Base-by-base conservation (phyloP, 2,113 vertebrate species). In the Dipodomys stephensi region DNA sequence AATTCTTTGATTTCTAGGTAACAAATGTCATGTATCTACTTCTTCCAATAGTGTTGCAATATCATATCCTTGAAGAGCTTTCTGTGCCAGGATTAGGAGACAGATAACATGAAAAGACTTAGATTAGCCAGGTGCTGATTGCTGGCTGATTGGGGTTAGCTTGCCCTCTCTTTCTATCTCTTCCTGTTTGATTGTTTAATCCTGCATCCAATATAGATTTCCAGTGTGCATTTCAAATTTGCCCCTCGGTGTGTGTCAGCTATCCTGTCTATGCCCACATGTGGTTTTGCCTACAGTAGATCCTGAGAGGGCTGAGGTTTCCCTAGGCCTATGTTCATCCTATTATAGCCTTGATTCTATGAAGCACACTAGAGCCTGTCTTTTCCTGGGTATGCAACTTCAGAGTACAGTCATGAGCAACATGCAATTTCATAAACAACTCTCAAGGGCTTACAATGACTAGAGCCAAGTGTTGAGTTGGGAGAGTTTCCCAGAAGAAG, bases 361-460 rank as follows among this genome's bases (percentile, higher is more conserved):
- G 60, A 69, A 91, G 60, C 71, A 19, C 57, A 82, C 87, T 77
- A 62, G 76, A 91, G 82, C 77, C 83, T 86, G 35, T 93, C 91
- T 95, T 94, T 96, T 96, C 91, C 92, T 97, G 93, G 94, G 92
- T 95, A 93, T 95, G 84, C 68, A 76, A 91, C 91, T 94, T 94
- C 79, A 91, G 87, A 95, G 87, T 60, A 90, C 27, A 95, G 73
- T 89, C 83, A 84, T 92, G 84, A 89, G 93, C 49, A 85, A 80
- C 62, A 69, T 25, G 82, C 86, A 93, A 94, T 94, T 96, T 96
- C 85, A 84, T 93, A 87, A 96, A 95, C 19, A 10, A 93, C 82
- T 95, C 89, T 96, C 93, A 88, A 95, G 93, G 93, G 87, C 82
- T 95, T 94, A 82, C 28, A 64, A 78, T 78, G 94, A 89, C 73